Base-by-base conservation (phyloP, 2,113 vertebrate genomes). In the Phaetusa simplex region DNA sequence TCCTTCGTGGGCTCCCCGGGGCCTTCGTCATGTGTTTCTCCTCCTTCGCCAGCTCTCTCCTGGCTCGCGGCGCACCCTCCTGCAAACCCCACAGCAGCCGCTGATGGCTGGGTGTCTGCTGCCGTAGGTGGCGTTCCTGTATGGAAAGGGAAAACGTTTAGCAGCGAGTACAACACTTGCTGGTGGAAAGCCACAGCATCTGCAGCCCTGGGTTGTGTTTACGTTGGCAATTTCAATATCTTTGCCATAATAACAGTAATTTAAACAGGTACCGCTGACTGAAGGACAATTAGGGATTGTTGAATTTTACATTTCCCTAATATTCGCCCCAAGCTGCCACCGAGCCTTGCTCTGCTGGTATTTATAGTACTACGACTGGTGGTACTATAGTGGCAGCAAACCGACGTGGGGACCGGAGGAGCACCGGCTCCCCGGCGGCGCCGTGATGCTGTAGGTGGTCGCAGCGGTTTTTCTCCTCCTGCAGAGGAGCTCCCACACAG, bases 401-500 rank as follows among this genome's bases (percentile, higher is more conserved):
- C 47, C 1, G 1, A 18, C 0, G 0, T 36, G 52, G 47, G 78
- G 78, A 45, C 30, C 21, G 0, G 8, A 2, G 8, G 43, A 72
- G 86, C 2, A 0, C 23, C 34, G 0, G 52, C 62, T 86, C 29
- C 49, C 40, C 3, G 1, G 32, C 5, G 0, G 19, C 0, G 36
- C 47, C 8, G 1, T 47, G 22, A 2, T 36, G 77, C 55, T 66
- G 40, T 21, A 70, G 20, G 45, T 65, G 50, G 26, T 74, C 23
- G 0, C 32, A 62, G n/a, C 2, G 0, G 0, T 47, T 77, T 55
- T 56, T 47, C 42, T 62, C 13, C 40, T 93, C 45, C 58, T 93
- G 34, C 56, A 56, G 47, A 55, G 73, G 67, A 66, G 42, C 93
- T 67, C 87, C 78, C 65, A 5, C 53, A 56, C 30, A 82, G 82